Base-by-base conservation (phyloP, 2,888 invertebrate genomes). In the Drosophila sordidapex region DNA sequence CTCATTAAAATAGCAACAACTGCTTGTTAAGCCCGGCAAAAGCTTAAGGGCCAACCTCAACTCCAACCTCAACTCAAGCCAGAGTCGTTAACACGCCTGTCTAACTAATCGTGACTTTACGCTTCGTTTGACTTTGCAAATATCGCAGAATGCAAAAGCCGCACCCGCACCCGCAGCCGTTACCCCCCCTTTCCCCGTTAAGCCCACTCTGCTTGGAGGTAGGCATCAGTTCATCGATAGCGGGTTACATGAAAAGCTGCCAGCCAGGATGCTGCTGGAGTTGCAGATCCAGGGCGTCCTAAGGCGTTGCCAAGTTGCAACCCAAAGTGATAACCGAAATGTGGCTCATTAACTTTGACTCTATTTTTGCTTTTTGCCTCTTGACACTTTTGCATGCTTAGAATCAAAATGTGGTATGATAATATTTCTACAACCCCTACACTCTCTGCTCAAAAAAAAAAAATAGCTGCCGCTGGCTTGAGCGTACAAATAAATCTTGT, bases 31-130 rank as follows among this genome's bases (percentile, higher is more conserved):
- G 51, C 68, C 68, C 70, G 61, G 36, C 33, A 25, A 48, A 15
- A 54, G 15, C 57, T 48, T 38, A 52, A 61, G 49, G 38, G 63
- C 15, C 48, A 49, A 49, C 56, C 59, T 46, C 71, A 70, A 70
- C 80, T 80, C 75, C 73, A 2, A 78, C 33, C 33, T 33, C 33
- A 33, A 33, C 33, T 33, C 11, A 79, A 83, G 79, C 82, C 68
- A 71, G 71, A 74, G 78, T 89, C 84, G 89, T 91, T 91, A 91
- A 89, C 91, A 87, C 90, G 91, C 87, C 91, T 91, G 91, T 91
- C 90, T 91, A 91, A 91, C 91, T 91, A 91, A 91, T 91, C 91
- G 91, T 91, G 90, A 91, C 91, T 91, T 91, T 88, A 91, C 90
- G 91, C 91, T 91, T 91, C 91, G 91, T 91, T 91, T 89, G 90